A percentile compares a stretch with the other conserved stretches of the same genome.
Conservation (phyloP, 1,140 invertebrate species). For the Ladona fulva region DNA sequence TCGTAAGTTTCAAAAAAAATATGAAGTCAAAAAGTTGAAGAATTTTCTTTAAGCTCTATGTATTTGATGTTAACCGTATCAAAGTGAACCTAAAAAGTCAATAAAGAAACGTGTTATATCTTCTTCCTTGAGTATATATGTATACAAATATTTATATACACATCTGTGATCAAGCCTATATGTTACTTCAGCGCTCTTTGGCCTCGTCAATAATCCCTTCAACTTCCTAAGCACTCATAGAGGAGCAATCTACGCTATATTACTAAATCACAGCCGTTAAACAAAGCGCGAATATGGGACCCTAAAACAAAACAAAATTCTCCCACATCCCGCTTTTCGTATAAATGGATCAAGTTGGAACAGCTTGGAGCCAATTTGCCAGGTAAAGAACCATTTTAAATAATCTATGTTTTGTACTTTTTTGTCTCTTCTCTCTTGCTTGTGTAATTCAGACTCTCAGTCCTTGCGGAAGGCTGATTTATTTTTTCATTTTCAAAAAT, state of each 20-base stretch:
- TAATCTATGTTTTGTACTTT: conserved; percentile 10
- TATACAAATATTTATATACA: too few species aligned
- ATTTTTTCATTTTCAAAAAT: background rate
- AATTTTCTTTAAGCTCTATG: background rate
- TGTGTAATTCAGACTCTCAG: background rate
- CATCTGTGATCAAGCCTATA: too few species aligned
- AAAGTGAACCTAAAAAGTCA: conserved; percentile 2
- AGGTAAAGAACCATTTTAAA: conserved; percentile 10
- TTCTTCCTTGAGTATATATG: background rate
- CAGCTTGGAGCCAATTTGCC: background rate
- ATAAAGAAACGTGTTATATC: conserved; percentile 7
- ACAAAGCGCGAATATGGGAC: background rate
- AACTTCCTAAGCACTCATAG: background rate
- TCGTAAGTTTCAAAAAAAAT: background rate
- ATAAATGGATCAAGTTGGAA: conserved; percentile 6
- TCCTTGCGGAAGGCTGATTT: background rate
- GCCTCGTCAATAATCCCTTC: background rate
- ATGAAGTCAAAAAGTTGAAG: background rate
- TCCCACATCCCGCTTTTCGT: background rate
- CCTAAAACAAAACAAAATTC: background rate
- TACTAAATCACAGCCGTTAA: background rate
- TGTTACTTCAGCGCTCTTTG: too few species aligned
- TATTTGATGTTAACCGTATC: conserved; percentile 10
- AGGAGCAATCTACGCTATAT: background rate
- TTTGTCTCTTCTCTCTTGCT: conserved; percentile 1